Evolutionary conservation across 2,797 vertebrate genomes (phyloP).

Genomic region (Brotogeris chrysoptera): DNA sequence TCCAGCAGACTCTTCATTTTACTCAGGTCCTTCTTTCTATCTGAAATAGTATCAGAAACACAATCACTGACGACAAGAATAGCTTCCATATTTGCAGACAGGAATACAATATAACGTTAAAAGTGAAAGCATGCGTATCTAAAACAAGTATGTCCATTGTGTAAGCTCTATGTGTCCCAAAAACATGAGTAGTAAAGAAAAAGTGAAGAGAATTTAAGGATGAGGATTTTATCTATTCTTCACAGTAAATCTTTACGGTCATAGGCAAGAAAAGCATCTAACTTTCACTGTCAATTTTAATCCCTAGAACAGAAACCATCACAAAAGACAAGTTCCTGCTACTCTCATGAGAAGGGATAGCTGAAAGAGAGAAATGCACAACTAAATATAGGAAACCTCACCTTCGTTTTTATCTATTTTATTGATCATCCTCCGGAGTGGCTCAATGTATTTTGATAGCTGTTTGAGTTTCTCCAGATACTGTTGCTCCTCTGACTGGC

Average conservation of each 20-base stretch:
- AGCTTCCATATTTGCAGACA: not conserved
- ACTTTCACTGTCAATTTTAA: not conserved
- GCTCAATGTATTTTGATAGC: constrained; percentile 96
- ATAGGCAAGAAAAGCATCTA: not conserved
- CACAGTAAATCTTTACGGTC: not conserved
- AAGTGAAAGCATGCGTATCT: not conserved
- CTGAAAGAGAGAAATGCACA: not conserved
- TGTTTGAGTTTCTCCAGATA: constrained; percentile 98
- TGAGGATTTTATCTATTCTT: not conserved
- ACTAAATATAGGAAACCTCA: constrained; percentile 37
- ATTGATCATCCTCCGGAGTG: constrained; percentile 96
- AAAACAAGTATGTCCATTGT: not conserved
- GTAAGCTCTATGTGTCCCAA: not conserved
- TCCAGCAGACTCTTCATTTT: constrained; percentile 98
- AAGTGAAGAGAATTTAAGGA: not conserved
- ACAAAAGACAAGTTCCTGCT: not conserved
- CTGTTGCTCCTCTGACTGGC: constrained; percentile 94
- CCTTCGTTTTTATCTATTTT: constrained; percentile 99
- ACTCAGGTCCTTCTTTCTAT: constrained; percentile 96
- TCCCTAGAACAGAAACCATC: not conserved
- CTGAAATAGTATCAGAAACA: constrained; percentile 71
- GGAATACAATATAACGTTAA: not conserved
- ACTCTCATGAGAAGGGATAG: not conserved
- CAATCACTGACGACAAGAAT: not conserved
- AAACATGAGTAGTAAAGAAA: not conserved